Evolutionary conservation across 1,140 invertebrate species (phyloP), one percentile per base, ranked within the genome.

Genomic region (Pachyrhynchus sulphureomaculatus): DNA sequence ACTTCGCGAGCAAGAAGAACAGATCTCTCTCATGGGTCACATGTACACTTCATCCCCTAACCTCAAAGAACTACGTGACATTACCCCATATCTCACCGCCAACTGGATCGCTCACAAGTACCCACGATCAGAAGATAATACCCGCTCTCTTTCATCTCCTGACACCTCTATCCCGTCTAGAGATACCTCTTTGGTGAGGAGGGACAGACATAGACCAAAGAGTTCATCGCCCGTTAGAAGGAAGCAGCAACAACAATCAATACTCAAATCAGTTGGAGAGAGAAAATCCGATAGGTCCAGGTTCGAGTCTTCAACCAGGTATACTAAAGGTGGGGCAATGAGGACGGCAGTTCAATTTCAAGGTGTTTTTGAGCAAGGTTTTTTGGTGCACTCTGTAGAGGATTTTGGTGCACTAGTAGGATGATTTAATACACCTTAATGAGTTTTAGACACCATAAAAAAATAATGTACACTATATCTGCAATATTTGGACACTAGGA

Each of bases 1-100:
- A 0, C 72, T 72, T 4, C 42, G 53, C n/a, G 82, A 82, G 23
- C 47, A 65, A 57, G 82, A 82, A 23, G 45, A 64, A 49, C 71
- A 78, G 15, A 82, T 86, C 45, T 89, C 88, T 4, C 73, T 90
- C 8, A 75, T 92, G 5, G 89, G 89, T 0, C 84, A 89, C 67
- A 88, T 92, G 81, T 93, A 89, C 68, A 88, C 88, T 0, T 93
- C 90, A 0, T 84, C 87, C 20, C 90, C 90, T 0, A 87, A 91
- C 68, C 80, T 93, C 13, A 83, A 84, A 56, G 89, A 92, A 68
- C 76, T 92, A 0, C 79, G 85, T 1, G 88, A 89, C 66, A 88
- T 92, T 18, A 86, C 87, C 4, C 86, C 88, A 0, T 90, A 91
- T 75, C 75, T 91, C 55, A 82, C 86, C 0, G 89, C 88, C 1